Conservation (phyloP, 2,113 vertebrate genomes). For the Vulpes ferrilata region DNA sequence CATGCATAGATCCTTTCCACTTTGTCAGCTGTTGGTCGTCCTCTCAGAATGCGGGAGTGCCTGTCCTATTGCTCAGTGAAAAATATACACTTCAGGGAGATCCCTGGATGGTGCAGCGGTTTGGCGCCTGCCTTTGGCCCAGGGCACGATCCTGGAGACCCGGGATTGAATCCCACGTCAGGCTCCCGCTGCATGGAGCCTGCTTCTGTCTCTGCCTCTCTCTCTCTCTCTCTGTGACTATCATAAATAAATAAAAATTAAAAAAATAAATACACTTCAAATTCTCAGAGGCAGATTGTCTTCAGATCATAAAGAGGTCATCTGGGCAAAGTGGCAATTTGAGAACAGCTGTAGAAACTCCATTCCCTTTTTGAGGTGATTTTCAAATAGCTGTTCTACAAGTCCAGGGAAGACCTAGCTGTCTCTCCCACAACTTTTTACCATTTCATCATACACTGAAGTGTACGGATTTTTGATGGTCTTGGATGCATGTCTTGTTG, state of each 20-base stretch:
- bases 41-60: neutral
- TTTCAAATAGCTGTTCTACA: neutral
- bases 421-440: neutral
- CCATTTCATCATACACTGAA: neutral
- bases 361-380: neutral
- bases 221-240: no score
- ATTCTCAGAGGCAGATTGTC: neutral
- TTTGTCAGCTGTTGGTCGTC: neutral
- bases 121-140: no score
- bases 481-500: neutral
- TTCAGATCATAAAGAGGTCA: slow-evolving; percentile 31
- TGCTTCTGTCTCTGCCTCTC: no score
- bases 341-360: neutral
- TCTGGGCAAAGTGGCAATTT: neutral
- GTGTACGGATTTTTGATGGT: neutral
- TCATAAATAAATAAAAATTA: no score
- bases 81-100: neutral
- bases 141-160: no score
- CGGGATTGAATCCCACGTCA: no score
- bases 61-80: slow-evolving; percentile 1
- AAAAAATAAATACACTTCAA: neutral
- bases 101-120: no score
- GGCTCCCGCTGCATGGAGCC: no score
- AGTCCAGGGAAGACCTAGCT: neutral
- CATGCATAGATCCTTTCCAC: neutral